A percentile compares a stretch with the other conserved stretches of the same genome.
Evolutionary conservation across 2,888 invertebrate genomes (phyloP).

Genomic region (Trilocha varians): DNA sequence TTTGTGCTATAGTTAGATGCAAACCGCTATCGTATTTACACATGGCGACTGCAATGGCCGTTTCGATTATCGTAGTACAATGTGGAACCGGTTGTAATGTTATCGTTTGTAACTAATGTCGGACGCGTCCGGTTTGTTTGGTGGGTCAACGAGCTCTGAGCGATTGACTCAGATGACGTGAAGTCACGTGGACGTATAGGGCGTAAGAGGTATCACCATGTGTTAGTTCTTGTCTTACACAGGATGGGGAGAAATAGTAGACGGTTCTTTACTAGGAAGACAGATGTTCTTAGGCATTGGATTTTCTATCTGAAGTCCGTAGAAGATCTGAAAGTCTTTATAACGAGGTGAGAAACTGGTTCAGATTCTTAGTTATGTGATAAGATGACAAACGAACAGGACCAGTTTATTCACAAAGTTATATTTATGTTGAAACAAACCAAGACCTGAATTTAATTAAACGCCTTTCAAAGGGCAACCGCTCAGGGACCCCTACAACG

Average conservation of each 20-base stretch:
- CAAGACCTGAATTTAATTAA: slow-evolving; percentile 29
- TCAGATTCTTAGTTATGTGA: too few relatives aligned
- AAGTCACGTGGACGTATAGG: neutral
- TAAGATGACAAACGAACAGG: too few relatives aligned
- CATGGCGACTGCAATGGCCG: slow-evolving; percentile 24
- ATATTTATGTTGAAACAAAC: slow-evolving; percentile 11
- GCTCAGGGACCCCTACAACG: neutral
- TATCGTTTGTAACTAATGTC: slow-evolving; percentile 23
- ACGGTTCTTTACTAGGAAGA: too few relatives aligned
- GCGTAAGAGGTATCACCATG: too few relatives aligned
- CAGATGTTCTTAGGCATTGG: too few relatives aligned
- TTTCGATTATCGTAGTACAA: slow-evolving; percentile 33
- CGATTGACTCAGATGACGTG: slow-evolving; percentile 20
- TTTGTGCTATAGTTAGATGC: slow-evolving; percentile 12
- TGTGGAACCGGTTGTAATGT: slow-evolving; percentile 39
- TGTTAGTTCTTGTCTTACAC: too few relatives aligned
- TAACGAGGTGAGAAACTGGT: too few relatives aligned
- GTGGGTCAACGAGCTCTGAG: slow-evolving; percentile 58
- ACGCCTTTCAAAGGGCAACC: slow-evolving; percentile 19
- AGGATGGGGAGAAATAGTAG: too few relatives aligned
- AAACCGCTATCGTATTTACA: slow-evolving; percentile 31
- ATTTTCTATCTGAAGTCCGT: too few relatives aligned
- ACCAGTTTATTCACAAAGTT: slow-evolving; percentile 3
- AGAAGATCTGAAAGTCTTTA: too few relatives aligned
- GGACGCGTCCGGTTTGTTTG: slow-evolving; percentile 29